phyloP scores from a whole-genome alignment of 2,113 vertebrate species.

The Eulemur macaco region DNA sequence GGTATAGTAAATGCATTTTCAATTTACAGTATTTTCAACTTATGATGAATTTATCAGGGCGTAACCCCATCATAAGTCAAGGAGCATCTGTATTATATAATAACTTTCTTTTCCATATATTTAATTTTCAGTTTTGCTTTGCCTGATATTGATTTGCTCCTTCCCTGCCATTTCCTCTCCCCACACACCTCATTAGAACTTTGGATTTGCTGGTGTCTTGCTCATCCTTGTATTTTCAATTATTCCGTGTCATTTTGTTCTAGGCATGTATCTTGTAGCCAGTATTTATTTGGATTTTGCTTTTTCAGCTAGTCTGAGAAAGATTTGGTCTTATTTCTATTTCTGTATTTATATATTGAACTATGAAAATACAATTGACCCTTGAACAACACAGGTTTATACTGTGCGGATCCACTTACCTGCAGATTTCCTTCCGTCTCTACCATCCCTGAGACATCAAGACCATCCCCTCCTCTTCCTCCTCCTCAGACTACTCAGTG shows the following conservation, averaged over 20 bases:
- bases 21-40: not conserved
- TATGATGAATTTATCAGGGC: not conserved
- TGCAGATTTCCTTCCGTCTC: not conserved
- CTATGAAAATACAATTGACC: not conserved
- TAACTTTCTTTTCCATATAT: not conserved
- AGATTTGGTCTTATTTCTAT: not conserved
- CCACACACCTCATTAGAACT: not conserved
- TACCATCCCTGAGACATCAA: not conserved
- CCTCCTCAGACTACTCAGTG: not conserved
- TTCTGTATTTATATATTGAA: not conserved
- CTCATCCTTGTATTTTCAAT: not conserved
- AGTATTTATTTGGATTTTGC: not conserved
- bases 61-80: not conserved
- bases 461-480: not conserved
- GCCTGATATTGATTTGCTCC: not conserved
- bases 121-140: not conserved
- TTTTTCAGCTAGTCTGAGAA: not conserved
- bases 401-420: not conserved
- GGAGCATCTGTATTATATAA: not conserved
- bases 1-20: not conserved
- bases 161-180: not conserved
- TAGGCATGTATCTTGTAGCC: not conserved
- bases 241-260: not conserved
- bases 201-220: not conserved
- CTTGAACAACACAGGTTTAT: not conserved